Base-by-base conservation (phyloP, 2,113 vertebrate species). In the Istiophorus platypterus region DNA sequence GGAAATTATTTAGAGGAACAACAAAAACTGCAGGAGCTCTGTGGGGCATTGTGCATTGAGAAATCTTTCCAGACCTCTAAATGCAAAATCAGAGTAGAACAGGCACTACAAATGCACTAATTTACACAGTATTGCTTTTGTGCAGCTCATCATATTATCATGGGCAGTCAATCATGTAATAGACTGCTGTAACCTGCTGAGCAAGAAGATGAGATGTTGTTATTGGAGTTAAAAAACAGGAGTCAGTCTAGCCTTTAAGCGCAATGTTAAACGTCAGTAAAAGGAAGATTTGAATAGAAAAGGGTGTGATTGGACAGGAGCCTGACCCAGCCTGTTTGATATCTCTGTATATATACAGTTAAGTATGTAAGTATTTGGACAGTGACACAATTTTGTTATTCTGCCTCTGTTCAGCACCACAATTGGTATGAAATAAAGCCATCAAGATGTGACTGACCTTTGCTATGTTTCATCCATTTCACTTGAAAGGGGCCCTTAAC, bases 161-260 rank as follows among this genome's bases (percentile, higher is more conserved):
- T 27, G 54, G 69, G 67, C 80, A 86, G 68, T 81, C 83, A 89
- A 45, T 83, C 84, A 80, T 86, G 83, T 89, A 83, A 85, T 85
- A 80, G 73, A 86, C 64, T 80, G 72, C 76, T 56, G 80, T 89
- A 85, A 85, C 79, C 76, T 78, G 78, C 84, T 78, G 82, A 57
- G 84, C 37, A 64, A 49, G 68, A 64, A 69, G 78, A 82, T 84
- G 68, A 82, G 72, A 65, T 45, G 66, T 57, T 90, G 67, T 71
- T 80, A 80, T 34, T 39, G 22, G 15, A 72, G 61, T 58, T 37
- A 14, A 27, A 34, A 56, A 61, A 61, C 10, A 54, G 6, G 34
- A 62, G 45, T 49, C 37, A 52, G 49, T 42, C 49, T 7, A n/a
- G 58, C 57, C 76, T 80, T 72, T n/a, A 37, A 45, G 57, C 31